These are phyloP conservation scores for Micronisus gabar DNA, from an alignment of 2,113 vertebrate species.

Conservation along the genomic window DNA sequence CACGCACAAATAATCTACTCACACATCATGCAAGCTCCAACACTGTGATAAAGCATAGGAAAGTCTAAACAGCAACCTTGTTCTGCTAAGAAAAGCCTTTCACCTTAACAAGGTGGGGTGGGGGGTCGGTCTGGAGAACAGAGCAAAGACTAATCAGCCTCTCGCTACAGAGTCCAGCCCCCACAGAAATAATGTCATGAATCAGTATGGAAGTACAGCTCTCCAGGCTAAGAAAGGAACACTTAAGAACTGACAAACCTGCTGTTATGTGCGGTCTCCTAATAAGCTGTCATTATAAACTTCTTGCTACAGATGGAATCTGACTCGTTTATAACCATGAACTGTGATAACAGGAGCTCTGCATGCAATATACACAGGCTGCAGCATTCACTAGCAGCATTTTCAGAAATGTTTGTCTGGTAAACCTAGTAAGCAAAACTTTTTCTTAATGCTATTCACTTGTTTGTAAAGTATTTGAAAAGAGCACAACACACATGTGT, in stretches of 20 bases:
- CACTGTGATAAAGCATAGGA: fast-evolving
- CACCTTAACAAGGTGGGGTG: background rate
- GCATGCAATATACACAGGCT: fast-evolving
- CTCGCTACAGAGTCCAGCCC: background rate
- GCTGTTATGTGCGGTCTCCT: background rate
- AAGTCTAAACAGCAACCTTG: background rate
- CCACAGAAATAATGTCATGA: background rate
- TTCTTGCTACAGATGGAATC: background rate
- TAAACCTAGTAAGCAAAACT: background rate
- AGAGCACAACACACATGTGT: background rate
- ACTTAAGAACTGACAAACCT: background rate
- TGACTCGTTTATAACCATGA: background rate
- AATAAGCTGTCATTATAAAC: background rate
- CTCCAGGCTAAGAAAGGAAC: background rate
- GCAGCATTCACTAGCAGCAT: background rate
- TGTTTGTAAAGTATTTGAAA: background rate
- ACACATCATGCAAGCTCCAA: fast-evolving
- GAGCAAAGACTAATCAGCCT: background rate
- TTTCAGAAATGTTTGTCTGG: background rate
- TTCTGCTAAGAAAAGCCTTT: background rate
- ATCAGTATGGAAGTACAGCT: background rate
- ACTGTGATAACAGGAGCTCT: background rate
- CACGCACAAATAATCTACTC: background rate
- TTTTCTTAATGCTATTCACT: background rate
- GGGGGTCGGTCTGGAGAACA: background rate